Evolutionary conservation across 2,797 vertebrate species (phyloP).

Genomic region (Synaphobranchus kaupii): DNA sequence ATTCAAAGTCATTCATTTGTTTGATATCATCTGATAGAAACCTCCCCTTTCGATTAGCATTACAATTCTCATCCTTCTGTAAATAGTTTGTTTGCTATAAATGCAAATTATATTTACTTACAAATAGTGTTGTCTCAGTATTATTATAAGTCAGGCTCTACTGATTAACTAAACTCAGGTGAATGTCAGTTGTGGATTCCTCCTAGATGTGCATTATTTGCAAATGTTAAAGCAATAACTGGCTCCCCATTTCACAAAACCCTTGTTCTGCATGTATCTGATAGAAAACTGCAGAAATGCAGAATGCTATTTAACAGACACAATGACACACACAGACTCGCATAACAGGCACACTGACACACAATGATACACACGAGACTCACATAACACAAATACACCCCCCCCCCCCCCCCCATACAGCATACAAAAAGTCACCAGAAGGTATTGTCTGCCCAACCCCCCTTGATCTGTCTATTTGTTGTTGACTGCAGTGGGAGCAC

Average conservation of each 20-base stretch:
- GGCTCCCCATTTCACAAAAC: neutral
- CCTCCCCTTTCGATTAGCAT: neutral
- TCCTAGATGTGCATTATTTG: neutral
- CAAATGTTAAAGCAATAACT: neutral
- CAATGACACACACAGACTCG: no score
- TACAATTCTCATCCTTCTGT: neutral
- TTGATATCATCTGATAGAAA: neutral
- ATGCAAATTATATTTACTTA: slow-evolving; percentile 3
- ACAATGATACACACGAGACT: no score
- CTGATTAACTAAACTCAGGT: neutral
- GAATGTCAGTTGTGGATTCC: neutral
- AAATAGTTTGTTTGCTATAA: slow-evolving; percentile 5
- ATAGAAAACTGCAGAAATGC: neutral
- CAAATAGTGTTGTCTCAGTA: slow-evolving; percentile 10
- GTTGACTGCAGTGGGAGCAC: no score
- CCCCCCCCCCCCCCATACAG: no score
- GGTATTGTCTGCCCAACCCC: no score
- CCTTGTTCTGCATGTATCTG: neutral
- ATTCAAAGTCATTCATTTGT: slow-evolving; percentile 9
- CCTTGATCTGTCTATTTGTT: no score
- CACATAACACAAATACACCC: no score
- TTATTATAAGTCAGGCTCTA: neutral
- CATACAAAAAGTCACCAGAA: no score
- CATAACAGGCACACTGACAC: no score
- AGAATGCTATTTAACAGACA: neutral